Percentiles rank a stretch among this genome's conserved stretches.
These are phyloP conservation scores for Tenualosa ilisha DNA, from an alignment of 2,797 vertebrate species.

Conservation along the genomic window DNA sequence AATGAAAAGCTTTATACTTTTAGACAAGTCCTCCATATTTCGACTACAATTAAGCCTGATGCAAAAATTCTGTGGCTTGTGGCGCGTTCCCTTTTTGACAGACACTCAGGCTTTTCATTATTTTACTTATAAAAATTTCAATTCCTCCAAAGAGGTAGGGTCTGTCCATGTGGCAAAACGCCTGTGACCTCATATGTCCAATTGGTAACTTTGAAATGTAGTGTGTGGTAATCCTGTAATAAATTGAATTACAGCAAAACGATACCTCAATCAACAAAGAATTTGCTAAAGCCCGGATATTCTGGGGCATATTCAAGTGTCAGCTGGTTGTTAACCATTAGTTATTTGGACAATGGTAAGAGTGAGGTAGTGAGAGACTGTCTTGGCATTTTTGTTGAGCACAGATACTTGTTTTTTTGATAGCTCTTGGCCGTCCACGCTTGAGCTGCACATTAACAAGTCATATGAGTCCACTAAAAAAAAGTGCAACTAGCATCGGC, in stretches of 20 bases:
- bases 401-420: background rate
- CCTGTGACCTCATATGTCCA: background rate
- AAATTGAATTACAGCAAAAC: background rate
- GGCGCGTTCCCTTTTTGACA: background rate
- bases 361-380: background rate
- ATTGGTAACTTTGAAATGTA: background rate
- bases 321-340: background rate
- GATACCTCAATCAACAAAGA: background rate
- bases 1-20: background rate
- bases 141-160: too few species aligned
- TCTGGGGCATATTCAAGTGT: background rate
- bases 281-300: background rate
- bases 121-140: too few species aligned
- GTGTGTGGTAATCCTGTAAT: background rate
- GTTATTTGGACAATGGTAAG: background rate
- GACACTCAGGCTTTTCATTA: background rate
- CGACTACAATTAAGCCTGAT: background rate
- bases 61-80: background rate
- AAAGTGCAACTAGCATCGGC: background rate
- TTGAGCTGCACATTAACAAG: constrained; percentile 29
- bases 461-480: constrained; percentile 4
- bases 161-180: too few species aligned
- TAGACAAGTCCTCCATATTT: background rate
- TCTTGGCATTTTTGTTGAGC: background rate
- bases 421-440: background rate